Base-by-base conservation (phyloP, 2,113 vertebrate species). In the Urocynchramus pylzowi region DNA sequence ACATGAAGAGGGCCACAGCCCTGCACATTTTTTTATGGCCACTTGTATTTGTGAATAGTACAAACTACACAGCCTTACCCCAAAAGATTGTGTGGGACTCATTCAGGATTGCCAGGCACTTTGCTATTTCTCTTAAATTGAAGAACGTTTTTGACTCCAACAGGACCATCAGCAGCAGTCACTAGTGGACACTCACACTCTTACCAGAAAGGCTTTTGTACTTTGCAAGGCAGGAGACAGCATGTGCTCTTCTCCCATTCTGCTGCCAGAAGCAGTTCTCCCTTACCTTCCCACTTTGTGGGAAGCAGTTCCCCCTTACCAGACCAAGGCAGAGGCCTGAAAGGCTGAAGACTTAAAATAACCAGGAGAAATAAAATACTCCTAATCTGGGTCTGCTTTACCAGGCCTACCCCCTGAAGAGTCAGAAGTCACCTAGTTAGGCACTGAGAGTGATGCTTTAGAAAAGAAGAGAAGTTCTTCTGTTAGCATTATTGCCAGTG, bases 181-280 rank as follows among this genome's bases (percentile, higher is more conserved):
- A 8, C 39, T 74, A 52, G 42, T 21, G 64, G 63, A 64, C 42
- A n/a, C 22, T 22, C n/a, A 10, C 16, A 26, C 33, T 24, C 31
- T 31, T 61, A 31, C 0, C 0, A 57, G 81, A 68, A 68, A n/a
- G 1, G 1, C 35, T 1, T 2, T 1, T 71, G 26, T 22, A 41
- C 39, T 68, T 68, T 50, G 31, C 49, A 59, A 49, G 41, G 27
- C 24, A 7, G 8, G 8, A 65, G 16, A 9, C 24, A 30, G 27
- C 41, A 39, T 0, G 0, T 39, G 26, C 10, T 69, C 16, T 60
- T 13, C 31, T 80, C 49, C n/a, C 50, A 4, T 64, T 65, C 82
- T 59, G 33, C 54, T 82, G 30, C 68, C 54, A 69, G 50, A 20
- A 79, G 23, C 49, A 84, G 20, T 11, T 70, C 47, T 56, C 65